phyloP scores from a whole-genome alignment of 2,888 invertebrate species.

The Lithophane leautieri region DNA sequence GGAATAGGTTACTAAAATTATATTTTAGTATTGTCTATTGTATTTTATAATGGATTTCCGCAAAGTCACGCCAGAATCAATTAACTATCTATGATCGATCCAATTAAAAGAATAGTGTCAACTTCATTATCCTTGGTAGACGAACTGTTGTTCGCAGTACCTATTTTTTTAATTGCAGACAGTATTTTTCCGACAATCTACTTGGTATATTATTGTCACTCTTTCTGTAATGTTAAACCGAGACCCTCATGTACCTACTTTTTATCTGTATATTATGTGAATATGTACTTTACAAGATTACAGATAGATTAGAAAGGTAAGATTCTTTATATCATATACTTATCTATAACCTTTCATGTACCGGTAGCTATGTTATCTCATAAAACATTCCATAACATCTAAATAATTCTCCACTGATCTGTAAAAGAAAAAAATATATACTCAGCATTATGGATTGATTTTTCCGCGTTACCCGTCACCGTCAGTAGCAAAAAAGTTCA shows the following conservation, averaged over 20 bases:
- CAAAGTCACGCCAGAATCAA: too few species aligned
- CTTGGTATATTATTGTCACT: not conserved
- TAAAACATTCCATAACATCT: not conserved
- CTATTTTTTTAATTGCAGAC: too few species aligned
- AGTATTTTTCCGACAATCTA: too few species aligned
- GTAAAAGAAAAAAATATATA: constrained; percentile 19
- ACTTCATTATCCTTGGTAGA: not conserved
- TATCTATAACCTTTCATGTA: not conserved
- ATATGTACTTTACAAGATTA: not conserved
- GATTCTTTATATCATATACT: not conserved
- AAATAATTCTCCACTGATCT: not conserved
- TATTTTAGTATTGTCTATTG: too few species aligned
- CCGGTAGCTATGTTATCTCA: not conserved
- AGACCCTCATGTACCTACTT: not conserved
- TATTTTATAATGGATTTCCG: too few species aligned
- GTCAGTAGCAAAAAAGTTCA: constrained; percentile 52
- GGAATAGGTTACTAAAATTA: too few species aligned
- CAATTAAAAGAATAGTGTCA: constrained; percentile 10
- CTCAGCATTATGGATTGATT: constrained; percentile 47
- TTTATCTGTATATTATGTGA: not conserved
- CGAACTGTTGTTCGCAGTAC: not conserved
- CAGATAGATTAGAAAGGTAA: not conserved
- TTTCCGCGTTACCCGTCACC: constrained; percentile 34
- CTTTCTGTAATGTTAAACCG: not conserved
- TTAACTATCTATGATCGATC: not conserved